Evolutionary conservation across 2,113 vertebrate genomes (phyloP).

Genomic region (Ascaphus truei): DNA sequence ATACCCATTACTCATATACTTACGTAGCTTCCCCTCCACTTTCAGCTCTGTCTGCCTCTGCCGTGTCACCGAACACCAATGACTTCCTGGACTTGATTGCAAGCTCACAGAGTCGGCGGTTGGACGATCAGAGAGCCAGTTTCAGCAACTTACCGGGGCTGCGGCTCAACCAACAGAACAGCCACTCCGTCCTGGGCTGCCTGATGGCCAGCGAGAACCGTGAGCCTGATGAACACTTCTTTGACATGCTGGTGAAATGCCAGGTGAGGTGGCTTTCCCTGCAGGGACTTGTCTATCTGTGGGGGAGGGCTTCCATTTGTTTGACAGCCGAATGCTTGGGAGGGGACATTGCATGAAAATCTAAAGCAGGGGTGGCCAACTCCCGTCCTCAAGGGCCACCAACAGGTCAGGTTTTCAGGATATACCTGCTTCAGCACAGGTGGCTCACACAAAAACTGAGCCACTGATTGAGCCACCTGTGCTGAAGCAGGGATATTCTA

Average conservation of each 20-base stretch:
- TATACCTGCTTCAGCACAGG: too few species aligned
- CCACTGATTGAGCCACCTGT: too few species aligned
- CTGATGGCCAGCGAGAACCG: conserved; percentile 67
- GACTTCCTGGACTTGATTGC: conserved; percentile 87
- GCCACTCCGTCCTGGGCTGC: conserved; percentile 66
- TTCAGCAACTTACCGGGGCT: conserved; percentile 76
- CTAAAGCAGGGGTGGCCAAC: too few species aligned
- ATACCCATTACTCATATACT: background rate
- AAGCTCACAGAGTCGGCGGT: conserved; percentile 78
- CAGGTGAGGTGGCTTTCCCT: conserved; percentile 80
- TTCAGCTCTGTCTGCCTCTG: conserved; percentile 67
- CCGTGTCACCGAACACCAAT: conserved; percentile 68
- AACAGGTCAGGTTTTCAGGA: too few species aligned
- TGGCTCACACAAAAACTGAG: too few species aligned
- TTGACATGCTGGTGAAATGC: conserved; percentile 88
- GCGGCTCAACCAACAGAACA: conserved; percentile 61
- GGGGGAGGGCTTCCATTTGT: background rate
- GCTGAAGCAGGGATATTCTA: too few species aligned
- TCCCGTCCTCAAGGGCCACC: too few species aligned
- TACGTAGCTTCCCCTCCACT: background rate
- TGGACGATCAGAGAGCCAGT: conserved; percentile 79
- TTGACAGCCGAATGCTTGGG: too few species aligned
- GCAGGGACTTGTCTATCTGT: too few species aligned
- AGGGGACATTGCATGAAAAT: too few species aligned
- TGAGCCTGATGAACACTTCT: conserved; percentile 89